phyloP scores from a whole-genome alignment of 35 echinoderm and acorn worm species.

The Eucidaris tribuloides region DNA sequence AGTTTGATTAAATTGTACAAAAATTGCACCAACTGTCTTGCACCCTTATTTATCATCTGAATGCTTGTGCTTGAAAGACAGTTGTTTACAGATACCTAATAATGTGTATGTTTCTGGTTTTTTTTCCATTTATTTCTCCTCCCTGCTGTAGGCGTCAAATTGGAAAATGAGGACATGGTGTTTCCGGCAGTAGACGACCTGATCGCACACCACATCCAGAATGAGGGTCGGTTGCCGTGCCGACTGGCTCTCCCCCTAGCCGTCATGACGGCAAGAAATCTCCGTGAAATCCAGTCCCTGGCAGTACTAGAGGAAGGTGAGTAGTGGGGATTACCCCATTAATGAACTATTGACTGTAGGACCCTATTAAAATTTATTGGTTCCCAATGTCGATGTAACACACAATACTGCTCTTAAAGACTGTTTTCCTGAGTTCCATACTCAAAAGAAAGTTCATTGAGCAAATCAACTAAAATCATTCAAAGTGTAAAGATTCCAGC shows the following conservation, averaged over 20 bases:
- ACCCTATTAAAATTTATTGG: not conserved
- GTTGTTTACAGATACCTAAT: too few species aligned
- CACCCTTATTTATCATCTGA: too few species aligned
- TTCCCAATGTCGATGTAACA: not conserved
- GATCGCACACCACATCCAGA: constrained; percentile 26
- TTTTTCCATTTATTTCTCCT: not conserved
- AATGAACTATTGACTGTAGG: not conserved
- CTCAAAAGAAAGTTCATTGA: too few species aligned
- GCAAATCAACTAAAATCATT: too few species aligned
- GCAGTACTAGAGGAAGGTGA: constrained; percentile 68
- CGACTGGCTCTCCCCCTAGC: constrained; percentile 29
- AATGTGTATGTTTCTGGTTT: too few species aligned
- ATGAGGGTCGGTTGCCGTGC: constrained; percentile 32
- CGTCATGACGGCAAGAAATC: constrained; percentile 44
- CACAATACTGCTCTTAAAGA: not conserved
- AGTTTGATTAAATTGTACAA: too few species aligned
- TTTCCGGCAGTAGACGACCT: constrained; percentile 45
- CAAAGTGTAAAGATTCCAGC: too few species aligned
- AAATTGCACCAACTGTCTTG: too few species aligned
- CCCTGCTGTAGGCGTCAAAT: constrained; percentile 30
- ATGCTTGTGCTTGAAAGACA: too few species aligned
- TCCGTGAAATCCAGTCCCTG: constrained; percentile 44
- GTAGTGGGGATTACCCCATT: not conserved
- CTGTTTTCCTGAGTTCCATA: not conserved
- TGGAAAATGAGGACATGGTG: constrained; percentile 14